phyloP scores from a whole-genome alignment of 2,797 vertebrate species.

The Lithobates sylvaticus region DNA sequence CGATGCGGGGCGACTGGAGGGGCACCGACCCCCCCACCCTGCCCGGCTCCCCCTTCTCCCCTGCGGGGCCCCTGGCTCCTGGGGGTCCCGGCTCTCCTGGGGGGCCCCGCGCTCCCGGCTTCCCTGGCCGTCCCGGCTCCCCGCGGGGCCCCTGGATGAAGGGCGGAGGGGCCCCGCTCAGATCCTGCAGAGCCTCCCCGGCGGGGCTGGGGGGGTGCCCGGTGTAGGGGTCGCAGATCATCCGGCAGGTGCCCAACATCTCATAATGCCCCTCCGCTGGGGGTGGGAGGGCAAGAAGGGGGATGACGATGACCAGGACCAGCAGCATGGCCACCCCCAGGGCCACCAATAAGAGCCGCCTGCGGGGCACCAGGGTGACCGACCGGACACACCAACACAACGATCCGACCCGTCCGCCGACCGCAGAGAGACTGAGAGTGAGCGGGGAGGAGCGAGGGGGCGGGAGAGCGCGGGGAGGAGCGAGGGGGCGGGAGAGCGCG shows the following conservation, averaged over 20 bases:
- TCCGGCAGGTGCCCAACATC: slow-evolving; percentile 96
- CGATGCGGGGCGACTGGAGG: slow-evolving; percentile 80
- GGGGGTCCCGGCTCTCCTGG: slow-evolving; percentile 89
- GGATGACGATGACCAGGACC: slow-evolving; percentile 82
- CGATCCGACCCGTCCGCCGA: not conserved
- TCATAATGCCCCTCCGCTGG: slow-evolving; percentile 86
- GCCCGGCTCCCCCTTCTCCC: slow-evolving; percentile 75
- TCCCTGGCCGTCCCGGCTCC: slow-evolving; percentile 86
- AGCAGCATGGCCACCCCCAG: slow-evolving; percentile 81
- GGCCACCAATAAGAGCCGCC: slow-evolving; percentile 76
- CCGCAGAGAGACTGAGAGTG: slow-evolving; percentile 60
- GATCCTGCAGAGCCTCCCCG: slow-evolving; percentile 86
- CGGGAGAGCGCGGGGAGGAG: not conserved
- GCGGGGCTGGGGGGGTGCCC: slow-evolving; percentile 70
- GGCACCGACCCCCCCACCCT: slow-evolving; percentile 76
- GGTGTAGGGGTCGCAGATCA: slow-evolving; percentile 94
- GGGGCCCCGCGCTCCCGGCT: slow-evolving; percentile 85
- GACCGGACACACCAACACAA: no score
- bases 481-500: no score
- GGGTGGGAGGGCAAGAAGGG: slow-evolving; percentile 82
- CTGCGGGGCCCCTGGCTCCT: slow-evolving; percentile 87
- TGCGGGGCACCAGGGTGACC: slow-evolving; percentile 74
- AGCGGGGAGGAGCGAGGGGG: not conserved
- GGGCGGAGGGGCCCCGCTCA: slow-evolving; percentile 80
- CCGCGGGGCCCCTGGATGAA: slow-evolving; percentile 89